These are phyloP conservation scores for Tachyglossus aculeatus DNA, from an alignment of 2,797 vertebrate species.

Conservation along the genomic window DNA sequence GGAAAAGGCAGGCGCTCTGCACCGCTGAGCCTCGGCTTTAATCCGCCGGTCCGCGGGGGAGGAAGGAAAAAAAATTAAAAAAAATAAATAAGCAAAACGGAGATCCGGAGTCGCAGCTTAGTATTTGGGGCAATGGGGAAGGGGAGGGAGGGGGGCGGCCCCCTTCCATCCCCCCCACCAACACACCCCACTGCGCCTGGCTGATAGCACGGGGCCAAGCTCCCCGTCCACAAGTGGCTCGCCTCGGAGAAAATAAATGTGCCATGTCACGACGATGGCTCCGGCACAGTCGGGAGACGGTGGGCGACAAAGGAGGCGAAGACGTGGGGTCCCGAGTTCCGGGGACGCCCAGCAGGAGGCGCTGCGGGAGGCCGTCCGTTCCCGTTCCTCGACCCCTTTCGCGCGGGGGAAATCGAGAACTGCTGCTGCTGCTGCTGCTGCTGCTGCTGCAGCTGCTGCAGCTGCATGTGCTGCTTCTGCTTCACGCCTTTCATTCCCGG, in stretches of 20 bases:
- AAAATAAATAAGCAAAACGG: no score
- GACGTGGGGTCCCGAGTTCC: not conserved
- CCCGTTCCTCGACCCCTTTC: constrained; percentile 22
- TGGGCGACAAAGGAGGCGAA: not conserved
- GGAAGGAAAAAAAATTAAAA: no score
- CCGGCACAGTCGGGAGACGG: not conserved
- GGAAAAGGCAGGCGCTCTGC: no score
- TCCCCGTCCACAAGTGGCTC: constrained; percentile 45
- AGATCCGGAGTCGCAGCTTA: no score
- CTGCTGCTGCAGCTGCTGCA: no score
- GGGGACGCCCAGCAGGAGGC: constrained; percentile 17
- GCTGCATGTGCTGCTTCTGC: constrained; percentile 72
- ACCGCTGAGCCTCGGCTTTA: no score
- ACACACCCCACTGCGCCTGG: not conserved
- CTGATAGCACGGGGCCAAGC: not conserved
- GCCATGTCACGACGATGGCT: constrained; percentile 63
- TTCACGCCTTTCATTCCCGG: constrained; percentile 78
- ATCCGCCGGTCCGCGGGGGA: no score
- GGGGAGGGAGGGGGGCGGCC: not conserved
- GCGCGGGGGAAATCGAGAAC: constrained; percentile 54
- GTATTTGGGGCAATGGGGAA: no score
- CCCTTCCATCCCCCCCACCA: not conserved
- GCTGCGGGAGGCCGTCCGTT: not conserved
- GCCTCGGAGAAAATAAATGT: constrained; percentile 32
- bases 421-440: constrained; percentile 14